Evolutionary conservation across 2,797 vertebrate genomes (phyloP), one percentile per base, ranked within the genome.

Genomic region (Astyanax mexicanus): DNA sequence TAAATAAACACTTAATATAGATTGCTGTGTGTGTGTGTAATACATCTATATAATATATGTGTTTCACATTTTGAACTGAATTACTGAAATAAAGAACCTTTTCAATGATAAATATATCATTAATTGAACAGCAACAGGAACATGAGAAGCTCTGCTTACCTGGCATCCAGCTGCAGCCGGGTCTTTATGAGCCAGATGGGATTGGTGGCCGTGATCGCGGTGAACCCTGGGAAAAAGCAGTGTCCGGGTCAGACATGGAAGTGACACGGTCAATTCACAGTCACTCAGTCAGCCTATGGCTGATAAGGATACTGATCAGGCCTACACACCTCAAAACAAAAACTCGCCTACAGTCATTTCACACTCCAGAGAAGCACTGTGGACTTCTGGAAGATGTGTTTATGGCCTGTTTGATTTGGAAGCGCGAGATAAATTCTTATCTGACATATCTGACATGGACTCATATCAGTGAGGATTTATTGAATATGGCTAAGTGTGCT

Each of bases 111-210:
- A 2, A 32, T 32, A 32, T 5, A 32, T 2, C n/a, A 32, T 5
- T 32, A 29, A 32, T 5, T 32, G 29, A 5, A 32, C 32, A 32
- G 29, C 29, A 32, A 37, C 37, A 38, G 6, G 25, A 0, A 13
- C 12, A 5, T 15, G 8, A 51, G 11, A 1, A 58, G 19, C 7
- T 32, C 0, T 4, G 25, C 73, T 69, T 25, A 99, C 98, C 98
- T 96, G 65, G 98, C 95, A 86, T 99, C 98, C 70, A 99, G 95
- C 87, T 99, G 98, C 49, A 99, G 91, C 4, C 98, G 95, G 37
- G 98, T 99, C 93, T 99, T 99, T 85, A 99, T 94, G 62, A 99
- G 95, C 98, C 98, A 99, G 92, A 99, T 96, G 70, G 98, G 98
- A 91, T 99, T 99, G 86, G 98, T 99, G 9, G 94, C 95, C 54